Conservation (phyloP, 2,888 invertebrate genomes). For the Caenorhabditis becei region DNA sequence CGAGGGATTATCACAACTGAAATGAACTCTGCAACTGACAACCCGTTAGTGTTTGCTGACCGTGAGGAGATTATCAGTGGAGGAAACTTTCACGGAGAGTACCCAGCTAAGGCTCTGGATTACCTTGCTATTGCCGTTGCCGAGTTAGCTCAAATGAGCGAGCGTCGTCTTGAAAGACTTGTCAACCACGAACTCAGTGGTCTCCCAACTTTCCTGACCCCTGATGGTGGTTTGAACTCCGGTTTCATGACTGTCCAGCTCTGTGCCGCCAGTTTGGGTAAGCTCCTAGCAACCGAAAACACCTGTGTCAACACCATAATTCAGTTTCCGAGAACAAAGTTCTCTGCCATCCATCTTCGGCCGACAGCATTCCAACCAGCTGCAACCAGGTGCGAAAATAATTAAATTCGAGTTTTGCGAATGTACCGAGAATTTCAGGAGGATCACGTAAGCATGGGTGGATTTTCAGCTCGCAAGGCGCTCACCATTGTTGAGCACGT, state of each 20-base stretch:
- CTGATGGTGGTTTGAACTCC: constrained; percentile 87
- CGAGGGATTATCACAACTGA: constrained; percentile 85
- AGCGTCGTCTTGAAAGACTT: constrained; percentile 86
- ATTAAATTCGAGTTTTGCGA: constrained; percentile 1
- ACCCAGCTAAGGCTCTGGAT: constrained; percentile 86
- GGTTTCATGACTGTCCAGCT: constrained; percentile 87
- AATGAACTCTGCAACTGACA: constrained; percentile 87
- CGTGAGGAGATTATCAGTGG: constrained; percentile 86
- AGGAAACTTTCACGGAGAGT: constrained; percentile 87
- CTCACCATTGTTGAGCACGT: constrained; percentile 84
- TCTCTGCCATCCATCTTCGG: constrained; percentile 86
- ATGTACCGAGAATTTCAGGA: constrained; percentile 81
- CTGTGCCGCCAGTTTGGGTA: constrained; percentile 86
- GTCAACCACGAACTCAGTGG: constrained; percentile 86
- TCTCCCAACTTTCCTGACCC: constrained; percentile 86
- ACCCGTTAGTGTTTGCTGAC: constrained; percentile 85
- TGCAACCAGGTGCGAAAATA: constrained; percentile 84
- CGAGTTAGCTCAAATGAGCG: constrained; percentile 86
- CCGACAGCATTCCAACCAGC: constrained; percentile 86
- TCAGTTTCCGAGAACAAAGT: constrained; percentile 87
- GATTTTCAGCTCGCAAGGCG: constrained; percentile 86
- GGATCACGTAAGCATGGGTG: constrained; percentile 88
- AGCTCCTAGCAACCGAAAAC: constrained; percentile 9
- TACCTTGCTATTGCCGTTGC: constrained; percentile 86
- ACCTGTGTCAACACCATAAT: constrained; percentile 12